Evolutionary conservation across 2,797 vertebrate genomes (phyloP).

Genomic region (Myotis planiceps): DNA sequence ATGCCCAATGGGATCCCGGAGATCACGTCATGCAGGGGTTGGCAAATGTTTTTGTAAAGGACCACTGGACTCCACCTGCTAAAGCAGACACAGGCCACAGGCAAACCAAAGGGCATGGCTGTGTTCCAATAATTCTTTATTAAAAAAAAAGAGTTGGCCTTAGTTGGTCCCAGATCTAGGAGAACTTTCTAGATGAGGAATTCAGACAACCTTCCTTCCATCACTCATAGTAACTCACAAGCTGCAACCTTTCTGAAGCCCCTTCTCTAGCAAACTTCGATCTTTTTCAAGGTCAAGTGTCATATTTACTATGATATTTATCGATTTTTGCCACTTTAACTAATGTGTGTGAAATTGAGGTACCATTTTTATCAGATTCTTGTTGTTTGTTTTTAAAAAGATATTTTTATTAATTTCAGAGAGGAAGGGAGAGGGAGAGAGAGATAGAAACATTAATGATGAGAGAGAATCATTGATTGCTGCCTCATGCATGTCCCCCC

Average conservation of each 20-base stretch:
- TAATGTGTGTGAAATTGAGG: background rate
- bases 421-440: too few species aligned
- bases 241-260: background rate
- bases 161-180: background rate
- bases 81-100: background rate
- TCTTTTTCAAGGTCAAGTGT: background rate
- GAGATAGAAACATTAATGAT: too few species aligned
- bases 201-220: background rate
- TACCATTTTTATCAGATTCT: background rate
- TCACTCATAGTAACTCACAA: background rate
- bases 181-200: background rate
- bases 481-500: too few species aligned
- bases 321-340: background rate
- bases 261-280: background rate
- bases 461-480: too few species aligned
- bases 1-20: background rate
- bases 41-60: background rate
- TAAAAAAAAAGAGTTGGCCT: background rate
- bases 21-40: background rate
- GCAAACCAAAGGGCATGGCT: background rate
- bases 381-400: background rate
- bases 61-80: background rate
- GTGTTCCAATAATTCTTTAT: background rate
- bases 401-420: too few species aligned
- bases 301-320: background rate